Base-by-base conservation (phyloP, 2,888 invertebrate species). In the Bellardia pandia region DNA sequence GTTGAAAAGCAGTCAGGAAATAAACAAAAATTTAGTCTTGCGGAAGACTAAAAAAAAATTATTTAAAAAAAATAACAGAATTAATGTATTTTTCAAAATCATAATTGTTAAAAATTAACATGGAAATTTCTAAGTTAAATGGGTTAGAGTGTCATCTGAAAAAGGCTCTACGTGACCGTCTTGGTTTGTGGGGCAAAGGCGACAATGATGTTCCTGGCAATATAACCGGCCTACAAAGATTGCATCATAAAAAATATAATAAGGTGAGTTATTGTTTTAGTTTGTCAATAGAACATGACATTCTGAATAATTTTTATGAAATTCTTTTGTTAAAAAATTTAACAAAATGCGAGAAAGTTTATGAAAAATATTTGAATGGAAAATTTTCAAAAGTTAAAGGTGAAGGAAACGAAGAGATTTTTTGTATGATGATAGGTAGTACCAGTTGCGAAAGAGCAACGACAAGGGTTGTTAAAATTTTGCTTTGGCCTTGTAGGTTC, bases 151-250 rank as follows among this genome's bases (percentile, higher is more conserved):
- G 48, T 72, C 37, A 60, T 30, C 45, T 58, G 14, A 75, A 79
- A n/a, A 77, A 48, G 1, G 48, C n/a, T 42, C 45, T 66, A 45
- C 90, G 93, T 64, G 93, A 93, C 89, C 92, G 93, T 74, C 72
- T 92, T 33, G 93, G 93, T 9, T 79, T 91, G 5, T 92, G 92
- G 91, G 91, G 92, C 56, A 87, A 85, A 64, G 91, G 92, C 37
- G 93, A 93, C 86, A 91, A 89, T 60, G 93, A 93, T 86, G 89
- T 91, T 4, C 88, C 91, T 33, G 93, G 93, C 72, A 91, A 79
- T 51, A 71, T 93, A 42, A 91, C 91, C 3, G 94, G 94, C 58
- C 83, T 93, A 60, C 91, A 91, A 58, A 92, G 92, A 14, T 74
- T 94, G 79, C 66, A 88, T 9, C 89, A 90, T 75, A 92, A 92